Conservation (phyloP, 1,140 invertebrate species). For the Bombus sylvicola region DNA sequence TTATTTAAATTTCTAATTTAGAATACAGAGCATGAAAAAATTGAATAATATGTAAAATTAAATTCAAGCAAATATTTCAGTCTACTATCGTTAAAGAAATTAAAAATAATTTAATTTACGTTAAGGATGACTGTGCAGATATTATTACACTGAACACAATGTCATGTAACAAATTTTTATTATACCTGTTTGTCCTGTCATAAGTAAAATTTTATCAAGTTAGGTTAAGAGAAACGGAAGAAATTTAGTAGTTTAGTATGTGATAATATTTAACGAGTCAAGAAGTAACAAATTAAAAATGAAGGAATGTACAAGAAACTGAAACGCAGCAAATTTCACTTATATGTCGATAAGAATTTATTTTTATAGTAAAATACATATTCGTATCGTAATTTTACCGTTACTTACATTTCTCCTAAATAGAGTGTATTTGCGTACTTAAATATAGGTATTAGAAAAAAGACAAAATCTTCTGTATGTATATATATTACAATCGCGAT, state of each 20-base stretch:
- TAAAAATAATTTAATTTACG: slow-evolving; percentile 1
- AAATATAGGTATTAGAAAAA: background rate
- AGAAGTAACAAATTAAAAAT: slow-evolving; percentile 35
- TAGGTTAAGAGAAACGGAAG: slow-evolving; percentile 42
- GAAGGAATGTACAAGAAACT: slow-evolving; percentile 7
- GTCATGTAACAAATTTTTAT: background rate
- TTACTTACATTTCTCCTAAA: slow-evolving; percentile 39
- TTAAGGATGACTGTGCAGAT: slow-evolving; percentile 53
- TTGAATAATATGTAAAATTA: background rate
- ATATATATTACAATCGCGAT: background rate
- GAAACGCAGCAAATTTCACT: slow-evolving; percentile 43
- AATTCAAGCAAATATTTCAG: slow-evolving; percentile 9
- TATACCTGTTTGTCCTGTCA: slow-evolving; percentile 36
- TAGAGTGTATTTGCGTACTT: background rate
- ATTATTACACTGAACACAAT: background rate
- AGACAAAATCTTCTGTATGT: background rate
- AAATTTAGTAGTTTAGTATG: slow-evolving; percentile 27
- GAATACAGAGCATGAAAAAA: background rate
- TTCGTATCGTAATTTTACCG: background rate
- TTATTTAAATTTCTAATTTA: background rate
- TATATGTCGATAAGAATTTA: slow-evolving; percentile 14
- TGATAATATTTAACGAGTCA: background rate
- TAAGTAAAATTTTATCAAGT: slow-evolving; percentile 21
- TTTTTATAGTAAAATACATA: background rate
- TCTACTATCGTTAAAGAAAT: background rate